Base-by-base conservation (phyloP, 2,888 invertebrate species). In the Macaria notata region DNA sequence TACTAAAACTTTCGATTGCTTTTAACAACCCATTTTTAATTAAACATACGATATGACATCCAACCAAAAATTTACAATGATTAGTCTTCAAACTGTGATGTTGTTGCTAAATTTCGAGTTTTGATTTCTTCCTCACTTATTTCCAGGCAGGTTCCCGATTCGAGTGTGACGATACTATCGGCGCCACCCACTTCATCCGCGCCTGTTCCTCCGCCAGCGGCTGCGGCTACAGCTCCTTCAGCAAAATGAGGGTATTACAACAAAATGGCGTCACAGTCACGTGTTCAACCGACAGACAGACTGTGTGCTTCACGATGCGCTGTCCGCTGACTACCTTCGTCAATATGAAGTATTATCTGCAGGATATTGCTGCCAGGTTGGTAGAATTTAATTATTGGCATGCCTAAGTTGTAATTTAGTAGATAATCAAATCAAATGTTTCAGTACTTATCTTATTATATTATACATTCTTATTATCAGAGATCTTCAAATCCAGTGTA, bases 121-220 rank as follows among this genome's bases (percentile, higher is more conserved):
- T 19, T 19, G 19, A 19, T 19, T 19, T 19, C 19, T 19, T 19
- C 19, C 19, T 19, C 19, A 19, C 19, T 19, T 19, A 19, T 19
- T 36, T 29, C 65, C 94, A 97, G 81, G 95, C 95, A 73, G 98
- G 99, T 9, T 94, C 98, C 7, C 95, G 98, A 9, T 95, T 95
- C 83, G 99, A 99, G 85, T 85, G 86, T 0, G 92, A 94, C 30
- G 94, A 95, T 1, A 94, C 94, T 56, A 87, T 94, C 59, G 99
- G 99, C 29, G 93, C 94, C 0, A 89, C 94, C 3, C 98, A 99
- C 86, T 89, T 95, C 69, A 78, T 99, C 30, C 94, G 98, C 52
- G 92, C 94, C 50, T 92, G 94, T 46, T 94, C 96, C n/a, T 94
- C 95, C 4, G 84, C 95, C 45, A 93, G 95, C 9, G 96, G 96